Conservation (phyloP, 1,140 invertebrate species). For the Sinella curviseta region DNA sequence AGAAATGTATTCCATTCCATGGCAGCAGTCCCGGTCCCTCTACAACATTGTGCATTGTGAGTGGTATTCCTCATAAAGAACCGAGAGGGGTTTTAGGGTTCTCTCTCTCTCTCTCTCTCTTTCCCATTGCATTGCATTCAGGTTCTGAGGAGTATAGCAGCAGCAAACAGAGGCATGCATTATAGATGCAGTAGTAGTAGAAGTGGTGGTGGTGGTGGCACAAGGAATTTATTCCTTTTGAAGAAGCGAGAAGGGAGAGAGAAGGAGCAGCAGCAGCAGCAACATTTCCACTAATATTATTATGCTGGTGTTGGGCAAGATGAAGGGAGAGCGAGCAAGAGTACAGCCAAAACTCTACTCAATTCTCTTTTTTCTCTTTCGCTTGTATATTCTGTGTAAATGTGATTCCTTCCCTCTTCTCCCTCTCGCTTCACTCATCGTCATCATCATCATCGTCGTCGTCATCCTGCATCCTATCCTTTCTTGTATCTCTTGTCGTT, state of each 20-base stretch:
- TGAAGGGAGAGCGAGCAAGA: not conserved
- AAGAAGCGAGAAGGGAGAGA: not conserved
- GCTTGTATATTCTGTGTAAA: too few species aligned
- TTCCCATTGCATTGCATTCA: not conserved
- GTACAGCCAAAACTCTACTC: not conserved
- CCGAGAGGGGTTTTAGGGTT: too few species aligned
- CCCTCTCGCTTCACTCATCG: slow-evolving; percentile 25
- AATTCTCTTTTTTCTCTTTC: not conserved
- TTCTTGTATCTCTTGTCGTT: not conserved
- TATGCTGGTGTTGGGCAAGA: not conserved
- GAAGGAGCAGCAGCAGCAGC: not conserved
- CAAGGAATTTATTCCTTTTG: not conserved
- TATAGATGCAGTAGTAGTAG: not conserved
- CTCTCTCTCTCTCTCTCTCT: not conserved
- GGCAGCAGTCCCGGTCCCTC: too few species aligned
- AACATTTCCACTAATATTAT: not conserved
- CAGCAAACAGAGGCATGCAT: not conserved
- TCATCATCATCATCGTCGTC: slow-evolving; percentile 31
- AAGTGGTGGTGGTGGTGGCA: too few species aligned
- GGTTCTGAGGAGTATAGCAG: not conserved
- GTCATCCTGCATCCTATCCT: not conserved
- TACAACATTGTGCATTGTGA: too few species aligned
- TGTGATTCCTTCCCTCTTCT: too few species aligned
- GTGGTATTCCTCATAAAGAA: too few species aligned
- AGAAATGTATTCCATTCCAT: too few species aligned